phyloP scores from a whole-genome alignment of 2,113 vertebrate species.

The Cyprinodon variegatus region DNA sequence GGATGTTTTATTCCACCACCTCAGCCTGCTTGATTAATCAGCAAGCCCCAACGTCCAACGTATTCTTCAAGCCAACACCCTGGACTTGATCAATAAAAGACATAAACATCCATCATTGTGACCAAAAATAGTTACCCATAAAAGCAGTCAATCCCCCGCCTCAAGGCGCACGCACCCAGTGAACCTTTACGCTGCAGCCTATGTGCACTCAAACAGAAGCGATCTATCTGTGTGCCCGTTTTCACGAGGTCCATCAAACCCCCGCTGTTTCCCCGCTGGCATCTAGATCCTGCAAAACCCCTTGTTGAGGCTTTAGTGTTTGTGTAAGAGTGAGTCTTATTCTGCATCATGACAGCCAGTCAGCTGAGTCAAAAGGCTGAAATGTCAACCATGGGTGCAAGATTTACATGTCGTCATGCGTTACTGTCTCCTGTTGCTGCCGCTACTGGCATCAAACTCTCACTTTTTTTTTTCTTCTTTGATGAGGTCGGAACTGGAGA shows the following conservation, averaged over 20 bases:
- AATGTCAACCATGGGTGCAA: slow-evolving; percentile 62
- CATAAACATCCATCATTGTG: slow-evolving; percentile 77
- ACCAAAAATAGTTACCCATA: slow-evolving; percentile 74
- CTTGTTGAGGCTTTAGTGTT: slow-evolving; percentile 19
- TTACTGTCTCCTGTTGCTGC: slow-evolving; percentile 67
- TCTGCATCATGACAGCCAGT: slow-evolving; percentile 53
- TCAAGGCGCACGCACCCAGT: slow-evolving; percentile 43
- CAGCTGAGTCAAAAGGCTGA: slow-evolving; percentile 58
- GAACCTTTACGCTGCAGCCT: slow-evolving; percentile 42
- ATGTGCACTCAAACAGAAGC: slow-evolving; percentile 26
- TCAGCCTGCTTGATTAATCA: slow-evolving; percentile 68
- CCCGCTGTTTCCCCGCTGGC: slow-evolving; percentile 30
- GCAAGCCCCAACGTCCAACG: slow-evolving; percentile 31
- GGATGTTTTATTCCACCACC: slow-evolving; percentile 57
- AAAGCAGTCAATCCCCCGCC: slow-evolving; percentile 64
- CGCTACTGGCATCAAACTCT: slow-evolving; percentile 61
- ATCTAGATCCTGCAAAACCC: slow-evolving; percentile 31
- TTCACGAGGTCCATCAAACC: slow-evolving; percentile 46
- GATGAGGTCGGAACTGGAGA: slow-evolving; percentile 17
- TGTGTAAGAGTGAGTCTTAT: slow-evolving; percentile 15
- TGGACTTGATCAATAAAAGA: slow-evolving; percentile 74
- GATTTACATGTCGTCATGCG: slow-evolving; percentile 68
- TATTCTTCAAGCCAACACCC: slow-evolving; percentile 55
- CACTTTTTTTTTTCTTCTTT: slow-evolving; percentile 46
- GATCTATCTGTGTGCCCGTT: slow-evolving; percentile 33